These are phyloP conservation scores for Spodoptera frugiperda DNA, from an alignment of 1,140 invertebrate genomes.

Conservation along the genomic window DNA sequence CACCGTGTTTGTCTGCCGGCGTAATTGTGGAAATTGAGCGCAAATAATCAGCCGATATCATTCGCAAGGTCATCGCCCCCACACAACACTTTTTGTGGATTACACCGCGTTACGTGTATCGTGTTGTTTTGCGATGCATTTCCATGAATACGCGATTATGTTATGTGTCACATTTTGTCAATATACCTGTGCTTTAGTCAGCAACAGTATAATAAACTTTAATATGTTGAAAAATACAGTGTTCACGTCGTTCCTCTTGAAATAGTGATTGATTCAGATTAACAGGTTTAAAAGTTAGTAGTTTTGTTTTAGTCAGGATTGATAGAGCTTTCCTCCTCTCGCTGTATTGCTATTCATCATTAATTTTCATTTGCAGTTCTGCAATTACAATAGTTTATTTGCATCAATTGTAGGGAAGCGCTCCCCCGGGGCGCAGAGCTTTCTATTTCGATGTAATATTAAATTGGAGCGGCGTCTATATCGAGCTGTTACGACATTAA, in stretches of 20 bases:
- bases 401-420: slow-evolving; percentile 1
- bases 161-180: background rate
- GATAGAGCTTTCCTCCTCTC: too few relatives aligned
- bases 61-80: slow-evolving; percentile 1
- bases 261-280: too few relatives aligned
- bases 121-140: slow-evolving; percentile 5
- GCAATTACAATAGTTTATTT: slow-evolving; percentile 29
- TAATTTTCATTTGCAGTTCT: slow-evolving; percentile 4
- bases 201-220: too few relatives aligned
- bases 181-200: too few relatives aligned
- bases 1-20: background rate
- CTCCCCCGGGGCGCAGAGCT: slow-evolving; percentile 16
- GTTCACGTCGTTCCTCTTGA: too few relatives aligned
- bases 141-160: background rate
- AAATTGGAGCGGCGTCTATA: slow-evolving; percentile 2
- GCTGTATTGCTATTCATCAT: slow-evolving; percentile 27
- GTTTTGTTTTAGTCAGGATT: too few relatives aligned
- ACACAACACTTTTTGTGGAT: background rate
- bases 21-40: slow-evolving; percentile 3
- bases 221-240: too few relatives aligned
- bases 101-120: background rate
- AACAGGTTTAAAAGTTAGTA: too few relatives aligned
- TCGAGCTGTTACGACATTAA: slow-evolving; percentile 11
- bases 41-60: background rate
- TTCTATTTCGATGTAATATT: slow-evolving; percentile 34